Evolutionary conservation across 2,797 vertebrate genomes (phyloP), one percentile per base, ranked within the genome.

Genomic region (Pseudocheirus occidentalis): DNA sequence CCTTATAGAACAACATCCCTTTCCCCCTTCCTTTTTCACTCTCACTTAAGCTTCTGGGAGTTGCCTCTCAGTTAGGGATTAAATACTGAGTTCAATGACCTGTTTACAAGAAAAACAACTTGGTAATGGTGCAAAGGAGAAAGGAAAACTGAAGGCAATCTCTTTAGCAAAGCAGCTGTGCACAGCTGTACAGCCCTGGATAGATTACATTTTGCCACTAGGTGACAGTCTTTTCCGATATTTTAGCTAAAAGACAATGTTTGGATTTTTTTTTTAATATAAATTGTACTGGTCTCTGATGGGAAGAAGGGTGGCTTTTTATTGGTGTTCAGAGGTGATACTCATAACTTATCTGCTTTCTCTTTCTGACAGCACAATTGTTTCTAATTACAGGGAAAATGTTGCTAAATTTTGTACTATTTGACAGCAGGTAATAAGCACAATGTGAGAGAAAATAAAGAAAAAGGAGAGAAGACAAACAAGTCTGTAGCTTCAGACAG

Each of bases 221-320:
- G 97, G 94, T 97, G 97, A 5, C 97, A 97, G 95, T 95, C 94
- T 97, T 96, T 91, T 81, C 94, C 95, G 95, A 97, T 95, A 95
- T 92, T 98, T 97, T 92, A 58, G 93, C 12, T 13, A 46, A 94
- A 73, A 52, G 5, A 54, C 28, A 90, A n/a, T 29, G 52, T 50
- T 31, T 54, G 1, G 6, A 0, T 62, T 31, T 92, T 92, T 92
- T 54, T 91, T n/a, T 90, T 81, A 46, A 95, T 90, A 95, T 90
- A 97, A 91, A 58, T 92, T 4, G 1, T 4, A 81, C 73, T 90
- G 54, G 24, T 66, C 92, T 95, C 56, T 90, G 0, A 66, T 55
- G 27, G 55, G 34, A 94, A 46, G 81, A 13, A 66, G 46, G 56
- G 73, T 5, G 92, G 54, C 13, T 92, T 93, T 55, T 18, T 93